Base-by-base conservation (phyloP, 2,888 invertebrate species). In the Agonopterix heracliana region DNA sequence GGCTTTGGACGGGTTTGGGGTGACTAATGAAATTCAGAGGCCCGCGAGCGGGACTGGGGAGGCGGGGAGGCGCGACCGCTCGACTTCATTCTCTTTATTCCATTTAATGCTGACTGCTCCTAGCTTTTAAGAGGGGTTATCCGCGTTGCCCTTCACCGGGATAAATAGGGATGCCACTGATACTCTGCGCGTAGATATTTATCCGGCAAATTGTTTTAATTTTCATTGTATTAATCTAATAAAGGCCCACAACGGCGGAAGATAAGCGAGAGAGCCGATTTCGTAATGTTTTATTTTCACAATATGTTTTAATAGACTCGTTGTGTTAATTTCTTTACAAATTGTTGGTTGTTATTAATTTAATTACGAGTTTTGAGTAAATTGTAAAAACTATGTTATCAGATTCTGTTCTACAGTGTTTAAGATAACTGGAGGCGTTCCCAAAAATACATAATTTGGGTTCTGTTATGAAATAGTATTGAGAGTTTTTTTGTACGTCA, bases 171-270 rank as follows among this genome's bases (percentile, higher is more conserved):
- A 82, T 72, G 82, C 83, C 82, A 83, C 81, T 81, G 85, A 87
- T 86, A 85, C 81, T 81, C 68, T 61, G 79, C 74, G 77, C 76
- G 76, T 81, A 86, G 88, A 88, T 87, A 89, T 88, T 88, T 87
- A 89, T 86, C 88, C 86, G 86, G 88, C 88, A 89, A 89, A 89
- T 89, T 88, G 88, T 88, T 89, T 88, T 87, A 88, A 89, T 88
- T 89, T 88, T 87, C 86, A 87, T 87, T 86, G 86, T 83, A 85
- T 85, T 85, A 79, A 86, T 83, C 76, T 82, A 85, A 85, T 87
- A 86, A 85, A 83, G 75, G 71, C 78, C 86, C 83, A 78, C 84
- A 82, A 82, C 74, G 74, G 68, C 65, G 71, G 66, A 68, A 78
- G 86, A 87, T 87, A 86, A 84, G 76, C 72, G 76, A 62, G 64